Evolutionary conservation across 2,113 vertebrate species (phyloP).

Genomic region (Mus pahari): DNA sequence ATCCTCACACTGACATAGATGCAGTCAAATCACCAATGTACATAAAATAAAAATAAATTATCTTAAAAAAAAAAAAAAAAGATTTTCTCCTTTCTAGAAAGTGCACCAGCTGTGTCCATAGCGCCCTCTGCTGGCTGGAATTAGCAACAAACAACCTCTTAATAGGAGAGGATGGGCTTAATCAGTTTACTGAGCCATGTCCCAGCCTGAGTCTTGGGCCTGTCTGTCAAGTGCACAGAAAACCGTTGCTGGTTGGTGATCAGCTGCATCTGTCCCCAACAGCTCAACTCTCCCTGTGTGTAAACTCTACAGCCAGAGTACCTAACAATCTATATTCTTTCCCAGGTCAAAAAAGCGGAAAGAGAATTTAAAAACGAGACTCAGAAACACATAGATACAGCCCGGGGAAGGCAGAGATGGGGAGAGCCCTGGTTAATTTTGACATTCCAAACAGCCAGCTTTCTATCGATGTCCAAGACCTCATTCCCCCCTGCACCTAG

Average conservation of each 20-base stretch:
- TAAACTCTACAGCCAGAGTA: constrained; percentile 62
- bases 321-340: constrained; percentile 69
- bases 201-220: neutral
- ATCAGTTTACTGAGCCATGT: neutral
- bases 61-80: too few relatives aligned
- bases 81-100: constrained; percentile 42
- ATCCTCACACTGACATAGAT: too few relatives aligned
- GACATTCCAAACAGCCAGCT: constrained; percentile 61
- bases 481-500: neutral
- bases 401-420: constrained; percentile 23
- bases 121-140: constrained; percentile 8
- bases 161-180: neutral
- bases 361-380: constrained; percentile 70
- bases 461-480: constrained; percentile 66
- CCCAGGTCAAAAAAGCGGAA: constrained; percentile 73
- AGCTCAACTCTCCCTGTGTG: constrained; percentile 61
- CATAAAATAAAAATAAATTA: too few relatives aligned
- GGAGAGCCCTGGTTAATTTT: constrained; percentile 70
- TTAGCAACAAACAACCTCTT: constrained; percentile 2
- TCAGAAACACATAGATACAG: constrained; percentile 32
- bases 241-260: neutral
- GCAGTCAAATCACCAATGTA: too few relatives aligned
- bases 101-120: neutral
- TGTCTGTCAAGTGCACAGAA: neutral
- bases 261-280: neutral